These are phyloP conservation scores for Chelidonichthys spinosus DNA, from an alignment of 2,797 vertebrate genomes.

Conservation along the genomic window DNA sequence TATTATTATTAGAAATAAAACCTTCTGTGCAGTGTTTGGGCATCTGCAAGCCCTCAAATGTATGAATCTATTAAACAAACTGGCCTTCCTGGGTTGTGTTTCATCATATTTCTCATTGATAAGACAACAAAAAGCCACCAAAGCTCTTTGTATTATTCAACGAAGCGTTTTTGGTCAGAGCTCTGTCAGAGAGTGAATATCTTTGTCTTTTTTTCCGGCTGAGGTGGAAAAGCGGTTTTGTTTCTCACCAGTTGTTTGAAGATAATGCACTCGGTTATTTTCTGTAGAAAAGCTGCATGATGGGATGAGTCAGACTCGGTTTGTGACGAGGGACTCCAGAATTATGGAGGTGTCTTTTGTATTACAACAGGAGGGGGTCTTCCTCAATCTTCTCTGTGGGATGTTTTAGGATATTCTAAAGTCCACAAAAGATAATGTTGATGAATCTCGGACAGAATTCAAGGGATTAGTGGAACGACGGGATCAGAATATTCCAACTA, in stretches of 20 bases:
- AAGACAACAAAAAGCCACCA: neutral
- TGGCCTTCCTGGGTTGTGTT: neutral
- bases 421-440: conserved; percentile 18
- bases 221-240: conserved; percentile 5
- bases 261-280: conserved; percentile 9
- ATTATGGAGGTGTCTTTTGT: conserved; percentile 35
- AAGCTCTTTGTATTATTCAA: neutral
- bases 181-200: neutral
- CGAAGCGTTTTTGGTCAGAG: neutral
- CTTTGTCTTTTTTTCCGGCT: neutral
- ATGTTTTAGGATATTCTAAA: conserved; percentile 41
- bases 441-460: conserved; percentile 22
- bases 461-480: conserved; percentile 17
- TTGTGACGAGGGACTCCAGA: conserved; percentile 34
- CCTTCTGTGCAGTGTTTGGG: neutral
- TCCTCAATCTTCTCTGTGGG: conserved; percentile 43
- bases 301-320: conserved; percentile 40
- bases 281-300: conserved; percentile 15
- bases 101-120: neutral
- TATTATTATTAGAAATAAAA: neutral
- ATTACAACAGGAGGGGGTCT: conserved; percentile 28
- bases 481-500: conserved; percentile 32
- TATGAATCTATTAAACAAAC: neutral
- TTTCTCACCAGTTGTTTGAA: conserved; percentile 22
- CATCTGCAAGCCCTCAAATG: neutral